These are phyloP conservation scores for Romanogobio albipinnatus DNA, from an alignment of 2,113 vertebrate genomes.

Conservation along the genomic window DNA sequence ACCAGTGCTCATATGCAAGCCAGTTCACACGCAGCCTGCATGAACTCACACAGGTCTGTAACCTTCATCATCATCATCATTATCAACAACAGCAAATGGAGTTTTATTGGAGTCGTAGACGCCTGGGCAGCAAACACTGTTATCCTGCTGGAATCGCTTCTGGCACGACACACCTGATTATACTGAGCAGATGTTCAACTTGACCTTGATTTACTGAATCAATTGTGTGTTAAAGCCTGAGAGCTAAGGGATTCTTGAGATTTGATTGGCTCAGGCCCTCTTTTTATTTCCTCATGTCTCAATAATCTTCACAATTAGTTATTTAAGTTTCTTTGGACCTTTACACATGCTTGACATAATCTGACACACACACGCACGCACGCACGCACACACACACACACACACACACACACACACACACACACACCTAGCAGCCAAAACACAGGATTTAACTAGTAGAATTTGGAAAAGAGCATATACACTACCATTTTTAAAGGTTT, in stretches of 20 bases:
- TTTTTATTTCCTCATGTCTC: too few species aligned
- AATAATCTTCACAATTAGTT: neutral
- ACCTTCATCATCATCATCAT: neutral
- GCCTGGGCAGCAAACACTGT: neutral
- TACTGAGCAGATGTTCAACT: neutral
- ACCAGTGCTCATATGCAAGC: slow-evolving; percentile 85
- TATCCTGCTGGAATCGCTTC: neutral
- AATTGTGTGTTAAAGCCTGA: neutral
- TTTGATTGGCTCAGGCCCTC: neutral
- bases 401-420: too few species aligned
- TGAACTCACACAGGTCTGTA: slow-evolving; percentile 84
- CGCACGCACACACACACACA: too few species aligned
- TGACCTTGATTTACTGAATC: neutral
- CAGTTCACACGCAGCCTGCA: slow-evolving; percentile 86
- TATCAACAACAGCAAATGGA: neutral
- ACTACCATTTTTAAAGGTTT: too few species aligned
- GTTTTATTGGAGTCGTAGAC: neutral
- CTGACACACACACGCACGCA: too few species aligned
- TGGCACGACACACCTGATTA: neutral
- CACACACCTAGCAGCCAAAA: too few species aligned
- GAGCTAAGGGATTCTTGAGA: neutral
- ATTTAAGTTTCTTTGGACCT: neutral
- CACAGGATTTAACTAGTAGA: too few species aligned
- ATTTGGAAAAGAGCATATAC: too few species aligned
- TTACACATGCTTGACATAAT: too few species aligned